phyloP scores from a whole-genome alignment of 2,888 invertebrate genomes.

The Tipula lateralis region DNA sequence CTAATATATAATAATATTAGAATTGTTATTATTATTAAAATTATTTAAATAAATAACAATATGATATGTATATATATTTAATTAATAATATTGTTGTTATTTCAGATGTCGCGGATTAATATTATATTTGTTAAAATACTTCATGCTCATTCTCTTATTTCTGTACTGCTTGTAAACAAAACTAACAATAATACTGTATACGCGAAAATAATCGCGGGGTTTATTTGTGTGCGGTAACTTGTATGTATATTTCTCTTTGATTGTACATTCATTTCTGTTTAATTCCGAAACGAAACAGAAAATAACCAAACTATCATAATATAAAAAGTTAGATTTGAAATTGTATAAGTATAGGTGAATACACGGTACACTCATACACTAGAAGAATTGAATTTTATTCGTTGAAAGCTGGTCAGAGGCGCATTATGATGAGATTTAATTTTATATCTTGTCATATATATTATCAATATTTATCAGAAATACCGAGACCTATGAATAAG shows the following conservation, averaged over 20 bases:
- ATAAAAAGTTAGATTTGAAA: not conserved
- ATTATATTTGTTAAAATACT: not conserved
- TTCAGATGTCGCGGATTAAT: not conserved
- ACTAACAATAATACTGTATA: not conserved
- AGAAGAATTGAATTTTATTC: not conserved
- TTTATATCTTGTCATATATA: no score
- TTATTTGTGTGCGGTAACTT: not conserved
- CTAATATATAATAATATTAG: no score
- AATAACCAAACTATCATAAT: not conserved
- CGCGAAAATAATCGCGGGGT: not conserved
- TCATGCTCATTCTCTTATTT: not conserved
- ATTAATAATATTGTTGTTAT: not conserved
- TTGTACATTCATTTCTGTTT: not conserved
- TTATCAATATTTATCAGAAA: no score
- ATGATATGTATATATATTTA: no score
- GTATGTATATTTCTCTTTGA: not conserved
- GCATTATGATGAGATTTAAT: not conserved
- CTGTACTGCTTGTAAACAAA: not conserved
- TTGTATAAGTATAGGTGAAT: not conserved
- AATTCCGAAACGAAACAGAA: not conserved
- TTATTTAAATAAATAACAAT: not conserved
- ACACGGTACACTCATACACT: not conserved
- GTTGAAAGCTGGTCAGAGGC: not conserved
- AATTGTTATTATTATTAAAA: no score
- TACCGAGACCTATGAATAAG: no score